Base-by-base conservation (phyloP, 2,888 invertebrate species). In the Physocephala rufipes region DNA sequence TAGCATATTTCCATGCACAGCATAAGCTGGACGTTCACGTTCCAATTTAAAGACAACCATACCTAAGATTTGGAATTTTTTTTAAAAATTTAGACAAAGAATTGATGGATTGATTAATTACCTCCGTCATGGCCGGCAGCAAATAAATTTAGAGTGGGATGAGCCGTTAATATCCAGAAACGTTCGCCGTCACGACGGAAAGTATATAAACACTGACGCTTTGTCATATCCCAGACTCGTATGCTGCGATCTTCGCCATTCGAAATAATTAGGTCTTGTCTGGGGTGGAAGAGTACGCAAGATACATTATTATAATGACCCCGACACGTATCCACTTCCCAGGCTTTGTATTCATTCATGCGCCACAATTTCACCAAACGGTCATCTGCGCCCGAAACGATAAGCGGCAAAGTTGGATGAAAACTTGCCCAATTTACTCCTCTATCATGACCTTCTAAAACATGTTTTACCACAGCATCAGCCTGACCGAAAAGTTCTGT, bases 241-340 rank as follows among this genome's bases (percentile, higher is more conserved):
- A 99, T 97, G 82, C 95, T 96, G 86, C 95, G 97, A 87, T 99
- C 99, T 86, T 99, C 99, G 21, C 98, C 95, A 87, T 99, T 99
- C 45, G 97, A 97, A 59, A 99, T 88, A 74, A 99, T 95, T 43
- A 99, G 88, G 82, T 99, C 99, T 85, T 98, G 96, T 21, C 97
- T 90, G 0, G 99, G 98, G 87, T 99, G 99, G 88, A 99, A 99
- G 59, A 97, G 87, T 0, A 95, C 97, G 82, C 98, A 98, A 0
- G 98, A 99, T 2, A 99, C 99, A 86, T 99, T 99, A 89, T 99
- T 97, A 89, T 99, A 99, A 85, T 99, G 99, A 0, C 99, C 99
- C n/a, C 99, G 92, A 80, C 98, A 99, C 0, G 98, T 97, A 87
- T 99, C 99, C 58, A 99, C 96, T 85, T 99, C 99, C 98, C 98